These are phyloP conservation scores for Euzetes globulus DNA, from an alignment of 2,888 invertebrate species.

Conservation along the genomic window DNA sequence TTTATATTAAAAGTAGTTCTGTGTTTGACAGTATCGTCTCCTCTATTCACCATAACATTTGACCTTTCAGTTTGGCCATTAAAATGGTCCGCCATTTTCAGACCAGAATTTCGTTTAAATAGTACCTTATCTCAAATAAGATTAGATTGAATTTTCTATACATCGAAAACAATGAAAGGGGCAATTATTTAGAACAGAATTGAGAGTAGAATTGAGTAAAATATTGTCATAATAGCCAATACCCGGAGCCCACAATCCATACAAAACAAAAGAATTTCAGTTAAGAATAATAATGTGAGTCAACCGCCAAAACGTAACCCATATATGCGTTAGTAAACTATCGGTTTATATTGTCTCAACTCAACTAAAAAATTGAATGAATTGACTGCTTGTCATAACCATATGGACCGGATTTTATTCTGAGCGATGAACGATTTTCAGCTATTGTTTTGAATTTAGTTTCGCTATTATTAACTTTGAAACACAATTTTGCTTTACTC, in stretches of 20 bases:
- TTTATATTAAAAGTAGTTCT: neutral
- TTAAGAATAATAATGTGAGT: neutral
- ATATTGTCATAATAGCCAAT: too few relatives aligned
- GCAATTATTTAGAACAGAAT: too few relatives aligned
- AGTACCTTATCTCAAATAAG: neutral
- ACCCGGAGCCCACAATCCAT: too few relatives aligned
- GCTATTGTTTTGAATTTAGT: slow-evolving; percentile 19
- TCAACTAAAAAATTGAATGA: neutral
- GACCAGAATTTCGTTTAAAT: too few relatives aligned
- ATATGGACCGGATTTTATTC: neutral
- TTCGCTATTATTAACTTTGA: neutral
- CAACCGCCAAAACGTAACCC: neutral
- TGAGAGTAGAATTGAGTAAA: too few relatives aligned
- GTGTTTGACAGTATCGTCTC: neutral
- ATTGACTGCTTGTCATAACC: slow-evolving; percentile 9
- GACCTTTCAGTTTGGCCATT: neutral
- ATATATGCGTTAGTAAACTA: neutral
- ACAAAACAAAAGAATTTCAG: too few relatives aligned
- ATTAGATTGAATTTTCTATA: neutral
- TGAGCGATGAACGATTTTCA: neutral
- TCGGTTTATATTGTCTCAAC: neutral
- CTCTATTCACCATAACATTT: neutral
- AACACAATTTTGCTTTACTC: neutral
- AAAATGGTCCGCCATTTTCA: neutral
- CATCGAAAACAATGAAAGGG: too few relatives aligned